Conservation (phyloP, 1,140 invertebrate species). For the Rhizoglyphus robini region DNA sequence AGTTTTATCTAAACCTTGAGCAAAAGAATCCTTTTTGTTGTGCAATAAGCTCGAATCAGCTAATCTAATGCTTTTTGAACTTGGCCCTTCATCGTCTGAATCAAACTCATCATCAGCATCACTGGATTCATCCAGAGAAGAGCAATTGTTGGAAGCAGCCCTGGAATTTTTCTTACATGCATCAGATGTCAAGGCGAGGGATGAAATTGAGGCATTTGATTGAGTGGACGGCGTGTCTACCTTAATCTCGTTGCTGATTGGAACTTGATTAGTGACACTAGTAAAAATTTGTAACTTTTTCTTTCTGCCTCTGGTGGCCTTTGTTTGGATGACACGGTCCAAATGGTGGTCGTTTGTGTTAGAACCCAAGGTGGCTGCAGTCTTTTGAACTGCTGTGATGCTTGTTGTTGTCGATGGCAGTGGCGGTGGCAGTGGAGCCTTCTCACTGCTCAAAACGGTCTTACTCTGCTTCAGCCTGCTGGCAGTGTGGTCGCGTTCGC, state of each 20-base stretch:
- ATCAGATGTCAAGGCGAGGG: too few relatives aligned
- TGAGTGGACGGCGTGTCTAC: too few relatives aligned
- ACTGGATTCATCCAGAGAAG: slow-evolving; percentile 1
- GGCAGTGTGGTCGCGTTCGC: background rate
- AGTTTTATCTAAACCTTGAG: too few relatives aligned
- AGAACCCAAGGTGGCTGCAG: too few relatives aligned
- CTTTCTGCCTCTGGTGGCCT: background rate
- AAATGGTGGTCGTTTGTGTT: too few relatives aligned
- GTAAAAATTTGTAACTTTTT: too few relatives aligned
- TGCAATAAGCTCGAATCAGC: too few relatives aligned
- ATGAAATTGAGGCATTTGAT: too few relatives aligned
- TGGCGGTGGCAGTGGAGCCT: background rate
- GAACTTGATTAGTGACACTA: too few relatives aligned
- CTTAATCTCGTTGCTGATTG: too few relatives aligned
- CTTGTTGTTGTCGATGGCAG: background rate
- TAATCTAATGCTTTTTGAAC: background rate
- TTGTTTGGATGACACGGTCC: background rate
- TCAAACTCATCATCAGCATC: slow-evolving; percentile 14
- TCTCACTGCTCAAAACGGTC: background rate
- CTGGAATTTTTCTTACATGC: background rate
- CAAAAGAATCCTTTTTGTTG: too few relatives aligned
- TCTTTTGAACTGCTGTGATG: background rate
- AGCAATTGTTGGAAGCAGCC: too few relatives aligned
- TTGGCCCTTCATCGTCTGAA: background rate
- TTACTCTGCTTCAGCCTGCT: background rate